Evolutionary conservation across 2,888 invertebrate species (phyloP), one percentile per base, ranked within the genome.

Genomic region (Apodemia duryi): DNA sequence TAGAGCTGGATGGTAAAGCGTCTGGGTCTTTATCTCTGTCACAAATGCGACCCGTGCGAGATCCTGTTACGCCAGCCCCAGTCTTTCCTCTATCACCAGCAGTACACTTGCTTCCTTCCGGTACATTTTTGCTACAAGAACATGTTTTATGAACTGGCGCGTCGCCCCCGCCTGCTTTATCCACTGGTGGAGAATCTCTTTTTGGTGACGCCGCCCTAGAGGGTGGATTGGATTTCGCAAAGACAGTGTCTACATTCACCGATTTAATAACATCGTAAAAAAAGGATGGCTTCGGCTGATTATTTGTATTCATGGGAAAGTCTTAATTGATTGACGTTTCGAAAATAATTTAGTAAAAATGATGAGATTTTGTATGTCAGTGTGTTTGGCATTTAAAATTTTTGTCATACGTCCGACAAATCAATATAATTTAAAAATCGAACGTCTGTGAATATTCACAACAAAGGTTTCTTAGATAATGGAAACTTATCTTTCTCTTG

Each of bases 51-150:
- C 81, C 80, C 0, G 81, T 77, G n/a, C 91, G 81, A 10, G 91
- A 88, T 5, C 91, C 91, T 1, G 88, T 85, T 13, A 91, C 85
- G 2, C 91, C 90, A 2, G 90, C 91, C 1, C 91, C 91, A 1
- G 91, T 86, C 72, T 86, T 91, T 3, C 91, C 91, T n/a, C 89
- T 78, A 68, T 90, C 83, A 10, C 74, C 66, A 2, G 74, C 73
- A 1, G 72, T 80, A 67, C 75, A 76, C 43, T 82, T 81, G 5
- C 68, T 68, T 6, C 81, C 79, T 11, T 38, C 43, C 6, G 43
- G 28, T 4, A 11, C 43, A 43, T 11, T 13, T 46, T 46, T 46
- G 43, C 21, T 73, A 66, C 81, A 82, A 1, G 74, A 61, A 67
- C 78, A 77, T 65, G 76, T 75, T n/a, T 72, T 75, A 1, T 71